Base-by-base conservation (phyloP, 2,113 vertebrate genomes). In the Zapornia atra region DNA sequence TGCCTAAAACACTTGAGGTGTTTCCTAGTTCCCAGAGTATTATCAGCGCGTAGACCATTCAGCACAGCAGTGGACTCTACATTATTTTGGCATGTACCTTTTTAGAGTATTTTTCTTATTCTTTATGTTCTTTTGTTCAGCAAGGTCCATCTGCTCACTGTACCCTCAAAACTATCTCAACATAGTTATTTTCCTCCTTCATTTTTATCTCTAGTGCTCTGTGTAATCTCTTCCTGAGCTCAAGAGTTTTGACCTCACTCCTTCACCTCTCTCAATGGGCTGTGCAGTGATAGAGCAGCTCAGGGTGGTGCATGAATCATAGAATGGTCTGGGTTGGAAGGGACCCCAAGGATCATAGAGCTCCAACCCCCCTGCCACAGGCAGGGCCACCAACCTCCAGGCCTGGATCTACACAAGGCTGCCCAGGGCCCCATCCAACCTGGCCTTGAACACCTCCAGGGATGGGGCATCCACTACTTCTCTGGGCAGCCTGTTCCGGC, bases 181-280 rank as follows among this genome's bases (percentile, higher is more conserved):
- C 0, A 0, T 88, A 63, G 3, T 63, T 93, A 34, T 61, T 93
- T 93, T 18, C 61, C 82, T 84, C 46, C 54, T 96, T 92, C 46
- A 15, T 82, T 85, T 75, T 94, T 94, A 93, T 94, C 93, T 96
- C 61, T 88, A 92, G 80, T 18, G 4, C 64, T 19, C 48, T 81
- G 54, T 90, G 59, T 86, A 90, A 95, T 93, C 85, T 93, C 60
- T 68, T 93, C 77, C 77, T 91, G 70, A 88, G 57, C 88, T 91
- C 28, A 24, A 90, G 77, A 88, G 81, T 92, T 83, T 71, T 96
- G 73, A 93, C 73, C 69, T n/a, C 4, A 3, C 81, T 93, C 50
- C 86, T 97, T 96, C 84, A 94, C 81, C 34, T 56, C 70, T n/a
- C 48, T 87, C 1, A 1, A 82, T 33, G 56, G 64, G 77, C 65